Conservation (phyloP, 2,888 invertebrate species). For the Busseola fusca region DNA sequence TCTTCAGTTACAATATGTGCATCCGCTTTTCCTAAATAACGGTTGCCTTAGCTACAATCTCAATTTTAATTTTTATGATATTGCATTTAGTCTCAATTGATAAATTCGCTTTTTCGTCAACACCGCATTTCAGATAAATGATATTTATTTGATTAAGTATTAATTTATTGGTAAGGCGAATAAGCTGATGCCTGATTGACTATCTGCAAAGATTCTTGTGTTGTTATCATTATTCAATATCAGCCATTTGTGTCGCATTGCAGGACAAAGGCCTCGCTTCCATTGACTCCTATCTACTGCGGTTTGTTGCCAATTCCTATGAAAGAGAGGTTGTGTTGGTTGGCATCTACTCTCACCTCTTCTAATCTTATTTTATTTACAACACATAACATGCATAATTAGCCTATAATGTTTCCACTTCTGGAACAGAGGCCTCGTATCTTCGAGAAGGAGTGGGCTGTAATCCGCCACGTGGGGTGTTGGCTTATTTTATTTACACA, state of each 20-base stretch:
- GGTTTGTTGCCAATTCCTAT: not conserved
- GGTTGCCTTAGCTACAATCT: not conserved
- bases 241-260: not conserved
- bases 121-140: constrained; percentile 5
- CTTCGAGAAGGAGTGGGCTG: no score
- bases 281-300: not conserved
- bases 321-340: not conserved
- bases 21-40: not conserved
- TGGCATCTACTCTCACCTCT: not conserved
- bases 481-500: not conserved
- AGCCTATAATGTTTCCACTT: no score
- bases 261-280: not conserved
- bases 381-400: no score
- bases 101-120: constrained; percentile 23
- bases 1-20: not conserved
- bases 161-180: constrained; percentile 17
- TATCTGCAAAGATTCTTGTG: constrained; percentile 1
- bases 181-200: not conserved
- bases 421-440: not conserved
- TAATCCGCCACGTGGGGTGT: no score
- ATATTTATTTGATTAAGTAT: constrained; percentile 14
- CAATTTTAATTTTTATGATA: not conserved
- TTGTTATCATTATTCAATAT: not conserved
- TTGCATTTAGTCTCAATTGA: constrained; percentile 8
- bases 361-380: no score